Evolutionary conservation across 2,888 invertebrate species (phyloP).

Genomic region (Xestoiulus laeticollis): DNA sequence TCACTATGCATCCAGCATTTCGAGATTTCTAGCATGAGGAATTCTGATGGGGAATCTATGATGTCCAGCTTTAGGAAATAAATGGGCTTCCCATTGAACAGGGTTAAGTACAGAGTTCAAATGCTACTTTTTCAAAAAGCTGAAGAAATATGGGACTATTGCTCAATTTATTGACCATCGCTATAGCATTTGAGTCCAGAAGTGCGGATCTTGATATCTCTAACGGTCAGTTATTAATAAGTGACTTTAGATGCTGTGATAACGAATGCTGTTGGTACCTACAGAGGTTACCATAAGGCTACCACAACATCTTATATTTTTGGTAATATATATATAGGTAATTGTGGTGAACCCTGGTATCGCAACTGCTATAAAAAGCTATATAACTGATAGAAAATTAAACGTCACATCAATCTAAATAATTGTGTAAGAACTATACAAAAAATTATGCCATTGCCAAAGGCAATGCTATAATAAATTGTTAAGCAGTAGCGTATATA

Average conservation of each 20-base stretch:
- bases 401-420: no score
- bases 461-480: no score
- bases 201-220: neutral
- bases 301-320: no score
- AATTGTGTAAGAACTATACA: no score
- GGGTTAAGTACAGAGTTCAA: slow-evolving; percentile 47
- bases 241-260: neutral
- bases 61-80: slow-evolving; percentile 5
- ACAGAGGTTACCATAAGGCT: no score
- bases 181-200: neutral
- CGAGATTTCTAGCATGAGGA: neutral
- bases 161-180: neutral
- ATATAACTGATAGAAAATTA: no score
- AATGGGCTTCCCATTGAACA: slow-evolving; percentile 38
- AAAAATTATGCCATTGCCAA: no score
- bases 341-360: no score
- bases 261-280: no score
- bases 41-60: slow-evolving; percentile 34
- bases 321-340: no score
- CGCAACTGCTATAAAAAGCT: no score
- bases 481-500: no score
- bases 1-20: slow-evolving; percentile 22
- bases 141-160: neutral
- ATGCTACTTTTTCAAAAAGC: slow-evolving; percentile 38
- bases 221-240: neutral